Percentiles rank a stretch among this genome's conserved stretches.
Evolutionary conservation across 2,888 invertebrate genomes (phyloP).

Genomic region (Malthinus seriepunctatus): DNA sequence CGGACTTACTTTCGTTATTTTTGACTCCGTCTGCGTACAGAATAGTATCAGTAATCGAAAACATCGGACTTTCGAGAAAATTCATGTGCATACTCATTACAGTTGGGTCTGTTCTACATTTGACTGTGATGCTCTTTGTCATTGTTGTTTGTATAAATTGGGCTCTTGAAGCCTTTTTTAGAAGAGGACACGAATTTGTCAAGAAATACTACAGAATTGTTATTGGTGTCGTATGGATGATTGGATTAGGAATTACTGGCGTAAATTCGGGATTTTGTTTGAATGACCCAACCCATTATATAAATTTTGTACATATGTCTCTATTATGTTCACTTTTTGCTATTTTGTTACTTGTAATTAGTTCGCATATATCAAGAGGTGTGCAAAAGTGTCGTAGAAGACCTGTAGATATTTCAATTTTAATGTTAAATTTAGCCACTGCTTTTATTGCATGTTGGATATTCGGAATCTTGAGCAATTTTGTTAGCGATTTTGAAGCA

Average conservation of each 20-base stretch:
- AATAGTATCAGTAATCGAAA: conserved; percentile 6
- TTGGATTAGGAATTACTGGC: background rate
- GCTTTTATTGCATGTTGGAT: background rate
- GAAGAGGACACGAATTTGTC: background rate
- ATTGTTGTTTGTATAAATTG: conserved; percentile 2
- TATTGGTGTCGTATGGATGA: conserved; percentile 8
- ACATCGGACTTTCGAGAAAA: background rate
- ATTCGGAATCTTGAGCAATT: background rate
- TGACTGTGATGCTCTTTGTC: conserved; percentile 3
- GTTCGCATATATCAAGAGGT: background rate
- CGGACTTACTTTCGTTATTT: conserved; percentile 10
- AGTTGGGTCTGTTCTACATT: background rate
- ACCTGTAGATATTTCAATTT: background rate
- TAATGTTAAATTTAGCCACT: conserved; percentile 3
- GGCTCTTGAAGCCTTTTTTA: conserved; percentile 4
- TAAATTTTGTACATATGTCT: background rate
- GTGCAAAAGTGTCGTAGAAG: conserved; percentile 4
- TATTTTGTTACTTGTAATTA: conserved; percentile 6
- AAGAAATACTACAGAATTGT: background rate
- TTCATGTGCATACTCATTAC: conserved; percentile 4
- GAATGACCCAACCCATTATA: background rate
- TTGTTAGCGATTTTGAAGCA: background rate
- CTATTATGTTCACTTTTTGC: background rate
- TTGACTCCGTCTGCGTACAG: conserved; percentile 7
- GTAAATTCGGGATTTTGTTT: conserved; percentile 1